phyloP scores from a whole-genome alignment of 2,797 vertebrate genomes.

The Catamblyrhynchus diadema region DNA sequence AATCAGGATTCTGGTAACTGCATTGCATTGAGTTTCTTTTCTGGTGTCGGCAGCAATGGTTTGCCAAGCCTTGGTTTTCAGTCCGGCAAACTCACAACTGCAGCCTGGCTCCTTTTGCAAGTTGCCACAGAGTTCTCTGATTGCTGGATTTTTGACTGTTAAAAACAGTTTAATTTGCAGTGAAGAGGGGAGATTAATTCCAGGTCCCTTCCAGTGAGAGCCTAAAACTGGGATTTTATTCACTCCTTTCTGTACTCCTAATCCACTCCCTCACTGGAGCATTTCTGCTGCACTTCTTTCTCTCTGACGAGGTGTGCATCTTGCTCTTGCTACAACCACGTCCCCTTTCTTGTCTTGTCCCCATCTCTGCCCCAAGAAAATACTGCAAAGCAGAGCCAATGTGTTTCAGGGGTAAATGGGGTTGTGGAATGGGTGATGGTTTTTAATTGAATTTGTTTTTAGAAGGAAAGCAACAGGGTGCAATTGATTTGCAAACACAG shows the following conservation, averaged over 20 bases:
- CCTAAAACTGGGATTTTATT: neutral
- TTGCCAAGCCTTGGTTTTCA: neutral
- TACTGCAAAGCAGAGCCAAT: neutral
- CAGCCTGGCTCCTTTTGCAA: neutral
- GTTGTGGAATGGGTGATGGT: neutral
- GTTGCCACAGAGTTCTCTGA: neutral
- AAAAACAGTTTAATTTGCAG: neutral
- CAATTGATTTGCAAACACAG: conserved; percentile 40
- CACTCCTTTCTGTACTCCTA: neutral
- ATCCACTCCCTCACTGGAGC: neutral
- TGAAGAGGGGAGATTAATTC: neutral
- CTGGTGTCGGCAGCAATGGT: neutral
- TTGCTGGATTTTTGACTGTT: neutral
- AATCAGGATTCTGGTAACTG: neutral
- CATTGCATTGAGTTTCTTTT: neutral
- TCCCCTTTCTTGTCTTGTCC: neutral
- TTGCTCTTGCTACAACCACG: fast-evolving
- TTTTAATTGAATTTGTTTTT: neutral
- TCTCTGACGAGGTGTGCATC: neutral
- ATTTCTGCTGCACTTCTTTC: neutral
- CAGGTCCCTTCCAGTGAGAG: no score
- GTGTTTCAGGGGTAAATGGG: neutral
- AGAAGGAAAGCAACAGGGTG: conserved; percentile 9
- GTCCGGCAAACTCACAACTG: neutral
- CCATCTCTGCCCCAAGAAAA: neutral